phyloP scores from a whole-genome alignment of 2,113 vertebrate genomes.

The Silurus asotus region DNA sequence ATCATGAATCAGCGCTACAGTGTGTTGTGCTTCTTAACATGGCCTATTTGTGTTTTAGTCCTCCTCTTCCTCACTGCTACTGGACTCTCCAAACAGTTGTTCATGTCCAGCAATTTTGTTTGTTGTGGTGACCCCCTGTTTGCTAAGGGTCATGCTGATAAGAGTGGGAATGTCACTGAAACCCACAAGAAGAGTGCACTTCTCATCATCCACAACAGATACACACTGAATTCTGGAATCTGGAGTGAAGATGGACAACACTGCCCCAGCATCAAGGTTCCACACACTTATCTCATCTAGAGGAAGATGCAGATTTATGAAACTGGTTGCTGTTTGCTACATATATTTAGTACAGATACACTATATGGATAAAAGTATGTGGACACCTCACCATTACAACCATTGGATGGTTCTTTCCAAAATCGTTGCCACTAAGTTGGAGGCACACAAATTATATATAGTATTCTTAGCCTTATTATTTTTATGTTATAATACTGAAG shows the following conservation, averaged over 20 bases:
- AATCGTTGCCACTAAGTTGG: background rate
- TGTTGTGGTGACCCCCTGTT: slow-evolving; percentile 34
- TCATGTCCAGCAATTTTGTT: slow-evolving; percentile 4
- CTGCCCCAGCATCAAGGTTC: slow-evolving; percentile 60
- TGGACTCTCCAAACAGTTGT: slow-evolving; percentile 63
- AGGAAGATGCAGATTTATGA: background rate
- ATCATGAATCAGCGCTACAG: background rate
- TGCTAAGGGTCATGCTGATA: slow-evolving; percentile 53
- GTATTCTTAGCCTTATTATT: background rate
- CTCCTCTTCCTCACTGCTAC: slow-evolving; percentile 67
- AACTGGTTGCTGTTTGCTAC: background rate
- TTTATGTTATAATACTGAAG: background rate
- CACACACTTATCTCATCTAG: slow-evolving; percentile 62
- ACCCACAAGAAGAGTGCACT: slow-evolving; percentile 55
- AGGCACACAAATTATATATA: background rate
- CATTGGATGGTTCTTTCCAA: background rate
- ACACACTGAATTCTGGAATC: slow-evolving; percentile 61
- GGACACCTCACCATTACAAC: background rate
- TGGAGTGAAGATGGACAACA: slow-evolving; percentile 62
- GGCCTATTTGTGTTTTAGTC: slow-evolving; percentile 29
- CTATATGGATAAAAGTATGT: background rate
- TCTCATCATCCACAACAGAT: slow-evolving; percentile 46
- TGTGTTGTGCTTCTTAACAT: background rate
- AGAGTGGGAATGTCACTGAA: slow-evolving; percentile 66
- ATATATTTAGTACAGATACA: background rate